A percentile compares a stretch with the other conserved stretches of the same genome.
These are phyloP conservation scores for Trigoniulus corallinus DNA, from an alignment of 1,140 invertebrate genomes.

Conservation along the genomic window DNA sequence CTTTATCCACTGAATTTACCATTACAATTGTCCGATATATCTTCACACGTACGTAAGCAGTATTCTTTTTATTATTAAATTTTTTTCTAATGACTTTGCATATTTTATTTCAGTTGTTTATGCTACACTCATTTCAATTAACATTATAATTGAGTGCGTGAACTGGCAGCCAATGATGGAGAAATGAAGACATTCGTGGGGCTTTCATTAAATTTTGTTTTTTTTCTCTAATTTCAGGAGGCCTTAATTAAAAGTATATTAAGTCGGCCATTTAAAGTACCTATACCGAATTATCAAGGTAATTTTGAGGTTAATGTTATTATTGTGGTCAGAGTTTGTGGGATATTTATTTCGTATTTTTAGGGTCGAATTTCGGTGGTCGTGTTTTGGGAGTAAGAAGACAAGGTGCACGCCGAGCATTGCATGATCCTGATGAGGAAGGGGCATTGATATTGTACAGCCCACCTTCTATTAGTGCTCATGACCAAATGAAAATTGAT, in stretches of 20 bases:
- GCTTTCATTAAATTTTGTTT: neutral
- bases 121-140: slow-evolving; percentile 4
- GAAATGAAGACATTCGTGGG: neutral
- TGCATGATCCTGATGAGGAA: slow-evolving; percentile 88
- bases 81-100: too few species aligned
- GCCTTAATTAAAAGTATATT: slow-evolving; percentile 61
- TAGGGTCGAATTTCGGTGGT: slow-evolving; percentile 30
- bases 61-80: too few species aligned
- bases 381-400: slow-evolving; percentile 56
- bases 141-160: slow-evolving; percentile 7
- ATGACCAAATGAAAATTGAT: slow-evolving; percentile 64
- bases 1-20: neutral
- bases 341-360: neutral
- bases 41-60: slow-evolving; percentile 25
- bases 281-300: slow-evolving; percentile 72
- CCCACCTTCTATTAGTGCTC: slow-evolving; percentile 62
- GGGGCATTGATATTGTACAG: slow-evolving; percentile 79
- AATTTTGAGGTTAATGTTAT: slow-evolving; percentile 4
- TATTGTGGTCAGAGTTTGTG: neutral
- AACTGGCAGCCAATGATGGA: too few species aligned
- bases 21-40: slow-evolving; percentile 20
- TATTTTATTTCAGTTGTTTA: too few species aligned
- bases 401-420: slow-evolving; percentile 45
- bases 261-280: slow-evolving; percentile 83
- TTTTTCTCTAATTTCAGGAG: slow-evolving; percentile 38